Evolutionary conservation across 2,888 invertebrate species (phyloP), one percentile per base, ranked within the genome.

Genomic region (Pseudoips prasinana): DNA sequence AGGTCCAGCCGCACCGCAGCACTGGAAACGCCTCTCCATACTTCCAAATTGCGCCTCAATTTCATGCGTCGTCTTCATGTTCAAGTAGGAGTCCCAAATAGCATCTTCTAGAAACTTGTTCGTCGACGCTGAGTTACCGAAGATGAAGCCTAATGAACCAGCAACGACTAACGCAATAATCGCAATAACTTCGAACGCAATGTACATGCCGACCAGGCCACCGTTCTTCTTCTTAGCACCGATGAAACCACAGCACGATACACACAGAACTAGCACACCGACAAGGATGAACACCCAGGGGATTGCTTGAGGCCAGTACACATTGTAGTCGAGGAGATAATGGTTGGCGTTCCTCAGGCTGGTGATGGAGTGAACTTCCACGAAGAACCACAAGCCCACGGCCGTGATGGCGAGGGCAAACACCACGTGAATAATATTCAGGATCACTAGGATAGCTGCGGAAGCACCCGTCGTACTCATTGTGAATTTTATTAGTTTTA

Each of bases 301-400:
- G 0, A 85, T 65, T 0, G 79, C 83, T 48, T 88, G 87, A 0
- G 86, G 83, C 86, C 85, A 88, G 40, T 85, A 84, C 37, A 88
- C 71, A 8, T 68, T 75, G 67, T 83, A 88, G 46, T 88, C 86
- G 41, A 87, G 58, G 0, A 82, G 45, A 18, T 87, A 87, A 32
- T 87, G 87, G 58, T 82, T 83, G 22, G 65, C 53, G 42, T 85
- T 83, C 4, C 85, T 54, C 7, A 85, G 44, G 3, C 61, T 69
- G 0, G 80, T 81, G 36, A 85, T 64, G 25, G 58, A 53, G 46
- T 73, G 58, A 3, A 85, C 61, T 46, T 85, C 74, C 1, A 76
- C 63, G 48, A 80, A 84, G 67, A 76, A 82, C 76, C 84, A 85
- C 39, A 84, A 70, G 0, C 81, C 67, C 0, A 70, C 66, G 0